These are phyloP conservation scores for Battus philenor DNA, from an alignment of 1,140 invertebrate genomes.

Conservation along the genomic window DNA sequence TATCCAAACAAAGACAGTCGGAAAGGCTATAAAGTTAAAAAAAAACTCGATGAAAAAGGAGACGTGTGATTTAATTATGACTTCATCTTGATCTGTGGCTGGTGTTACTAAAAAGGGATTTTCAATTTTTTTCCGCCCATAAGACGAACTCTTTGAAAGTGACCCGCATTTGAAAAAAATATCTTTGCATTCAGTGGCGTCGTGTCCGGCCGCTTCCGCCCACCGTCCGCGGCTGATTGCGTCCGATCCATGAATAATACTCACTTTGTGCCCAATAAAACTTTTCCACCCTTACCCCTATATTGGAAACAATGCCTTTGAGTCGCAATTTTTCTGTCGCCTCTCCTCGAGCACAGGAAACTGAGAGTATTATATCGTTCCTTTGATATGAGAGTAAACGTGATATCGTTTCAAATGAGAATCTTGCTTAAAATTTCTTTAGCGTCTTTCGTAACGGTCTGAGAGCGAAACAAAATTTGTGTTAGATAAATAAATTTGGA, in stretches of 20 bases:
- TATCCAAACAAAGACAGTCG: too few relatives aligned
- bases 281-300: slow-evolving; percentile 48
- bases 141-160: slow-evolving; percentile 65
- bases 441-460: slow-evolving; percentile 18
- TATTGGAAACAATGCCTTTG: slow-evolving; percentile 70
- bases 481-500: too few relatives aligned
- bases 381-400: slow-evolving; percentile 60
- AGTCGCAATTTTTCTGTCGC: slow-evolving; percentile 54
- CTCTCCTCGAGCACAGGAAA: slow-evolving; percentile 33
- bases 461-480: too few relatives aligned
- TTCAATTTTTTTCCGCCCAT: slow-evolving; percentile 46
- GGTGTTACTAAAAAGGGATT: slow-evolving; percentile 61
- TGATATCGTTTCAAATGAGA: slow-evolving; percentile 54
- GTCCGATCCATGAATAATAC: slow-evolving; percentile 56
- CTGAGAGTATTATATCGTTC: slow-evolving; percentile 48
- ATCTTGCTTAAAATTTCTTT: slow-evolving; percentile 22
- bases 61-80: too few relatives aligned
- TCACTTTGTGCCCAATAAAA: slow-evolving; percentile 70
- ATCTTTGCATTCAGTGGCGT: slow-evolving; percentile 63
- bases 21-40: too few relatives aligned
- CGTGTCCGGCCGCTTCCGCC: slow-evolving; percentile 45
- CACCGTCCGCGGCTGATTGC: slow-evolving; percentile 36
- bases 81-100: slow-evolving; percentile 30
- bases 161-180: slow-evolving; percentile 60
- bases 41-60: too few relatives aligned